A percentile compares a stretch with the other conserved stretches of the same genome.
Evolutionary conservation across 2,888 invertebrate genomes (phyloP).

Genomic region (Hydrotaea diabolus): DNA sequence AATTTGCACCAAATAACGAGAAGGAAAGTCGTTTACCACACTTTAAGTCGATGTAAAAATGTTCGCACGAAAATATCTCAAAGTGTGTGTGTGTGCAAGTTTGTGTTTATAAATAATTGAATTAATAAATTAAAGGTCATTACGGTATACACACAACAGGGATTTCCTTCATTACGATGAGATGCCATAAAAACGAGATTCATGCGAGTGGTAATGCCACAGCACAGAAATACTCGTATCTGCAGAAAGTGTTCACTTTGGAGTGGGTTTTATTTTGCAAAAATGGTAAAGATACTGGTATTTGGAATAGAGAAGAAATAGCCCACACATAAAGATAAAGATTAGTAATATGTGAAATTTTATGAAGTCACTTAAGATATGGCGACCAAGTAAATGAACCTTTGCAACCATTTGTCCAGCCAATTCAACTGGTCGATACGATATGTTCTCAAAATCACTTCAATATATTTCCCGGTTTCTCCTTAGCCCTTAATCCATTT

Average conservation of each 20-base stretch:
- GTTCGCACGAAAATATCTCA: neutral
- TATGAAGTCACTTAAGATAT: slow-evolving; percentile 2
- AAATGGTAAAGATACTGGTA: neutral
- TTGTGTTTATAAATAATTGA: slow-evolving; percentile 5
- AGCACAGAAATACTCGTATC: neutral
- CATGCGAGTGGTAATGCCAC: neutral
- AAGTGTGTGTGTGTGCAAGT: neutral
- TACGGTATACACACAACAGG: neutral
- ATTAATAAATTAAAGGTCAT: slow-evolving; percentile 35
- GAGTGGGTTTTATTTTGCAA: neutral
- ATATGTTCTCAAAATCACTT: neutral
- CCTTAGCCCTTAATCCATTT: neutral
- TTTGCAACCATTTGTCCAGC: neutral
- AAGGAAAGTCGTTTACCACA: no score
- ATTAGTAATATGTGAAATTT: neutral
- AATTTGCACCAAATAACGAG: no score
- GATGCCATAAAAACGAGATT: slow-evolving; percentile 14
- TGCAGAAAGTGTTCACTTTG: neutral
- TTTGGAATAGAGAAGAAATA: neutral
- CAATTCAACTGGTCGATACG: neutral
- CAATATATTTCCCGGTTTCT: neutral
- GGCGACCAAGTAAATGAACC: neutral
- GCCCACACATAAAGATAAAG: neutral
- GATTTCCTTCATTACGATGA: slow-evolving; percentile 14
- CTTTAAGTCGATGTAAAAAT: neutral